Base-by-base conservation (phyloP, 35 echinoderm and acorn worm species). In the Apostichopus parvimensis region DNA sequence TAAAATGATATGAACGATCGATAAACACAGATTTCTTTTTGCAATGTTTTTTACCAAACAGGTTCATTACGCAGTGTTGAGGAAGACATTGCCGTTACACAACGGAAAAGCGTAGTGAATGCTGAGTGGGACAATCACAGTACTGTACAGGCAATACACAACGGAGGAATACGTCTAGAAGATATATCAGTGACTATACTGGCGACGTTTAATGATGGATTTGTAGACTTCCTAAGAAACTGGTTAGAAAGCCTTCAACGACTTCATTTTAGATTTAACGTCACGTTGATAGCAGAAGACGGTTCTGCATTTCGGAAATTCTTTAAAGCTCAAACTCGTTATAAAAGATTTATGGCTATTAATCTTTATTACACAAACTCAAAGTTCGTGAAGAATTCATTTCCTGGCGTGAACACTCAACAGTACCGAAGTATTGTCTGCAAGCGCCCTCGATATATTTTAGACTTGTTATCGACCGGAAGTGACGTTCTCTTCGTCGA, bases 401-500 rank as follows among this genome's bases (percentile, higher is more conserved):
- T 82, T 0, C 13, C 79, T 82, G 34, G 25, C 4, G 79, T 56
- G n/a, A 82, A 54, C 3, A 82, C 79, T 6, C 24, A 24, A 56
- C 79, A 82, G 18, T 82, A 82, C 52, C 24, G 79, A 6, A 53
- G 34, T 45, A 82, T 82, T 10, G 85, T 87, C 18, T 71, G 64
- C 57, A 62, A 87, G 5, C 85, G 85, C 10, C 85, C 85, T 4
- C 23, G 26, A 15, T 87, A 65, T 64, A 71, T 87, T 52, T 5
- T 87, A 66, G 64, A 87, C 53, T 54, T 65, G 18, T 87, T 87
- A 87, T 24, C 17, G 25, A 25, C 57, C 5, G 90, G 76, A 23
- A 14, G 21, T 55, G 92, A 87, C 28, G 86, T 93, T 58, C 86
- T 93, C 11, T 93, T 93, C 34, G 92, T 87, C 25, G 92, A 93